Evolutionary conservation across 2,888 invertebrate species (phyloP).

Genomic region (Drosophila anomalipes): DNA sequence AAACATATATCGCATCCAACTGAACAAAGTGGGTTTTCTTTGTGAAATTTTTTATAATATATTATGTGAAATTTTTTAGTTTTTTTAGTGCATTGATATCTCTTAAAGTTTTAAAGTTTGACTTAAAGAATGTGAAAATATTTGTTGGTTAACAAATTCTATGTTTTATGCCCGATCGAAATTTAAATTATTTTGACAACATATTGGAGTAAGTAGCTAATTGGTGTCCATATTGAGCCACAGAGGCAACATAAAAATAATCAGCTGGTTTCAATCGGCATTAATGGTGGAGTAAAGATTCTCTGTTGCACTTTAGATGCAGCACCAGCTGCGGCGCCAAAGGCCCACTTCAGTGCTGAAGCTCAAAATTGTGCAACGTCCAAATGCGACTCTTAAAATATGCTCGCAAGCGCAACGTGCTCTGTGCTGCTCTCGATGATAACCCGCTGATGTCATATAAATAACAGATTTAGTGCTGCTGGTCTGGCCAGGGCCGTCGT

Average conservation of each 20-base stretch:
- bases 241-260: not conserved
- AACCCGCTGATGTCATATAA: constrained; percentile 72
- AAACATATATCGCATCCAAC: not conserved
- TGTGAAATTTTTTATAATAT: not conserved
- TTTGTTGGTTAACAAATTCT: not conserved
- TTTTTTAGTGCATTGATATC: not conserved
- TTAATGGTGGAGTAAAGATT: not conserved
- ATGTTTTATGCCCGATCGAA: not conserved
- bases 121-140: too few species aligned
- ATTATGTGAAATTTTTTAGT: not conserved
- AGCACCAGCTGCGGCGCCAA: not conserved
- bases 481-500: constrained; percentile 45
- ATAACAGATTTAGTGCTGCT: constrained; percentile 76
- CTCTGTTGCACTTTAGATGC: not conserved
- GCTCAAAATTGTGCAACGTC: constrained; percentile 8
- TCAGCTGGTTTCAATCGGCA: not conserved
- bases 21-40: not conserved
- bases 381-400: constrained; percentile 45
- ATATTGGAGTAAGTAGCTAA: not conserved
- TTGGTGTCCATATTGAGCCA: not conserved
- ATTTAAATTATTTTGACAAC: not conserved
- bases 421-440: constrained; percentile 39
- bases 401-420: constrained; percentile 37
- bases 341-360: not conserved
- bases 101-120: not conserved